Percentiles rank a stretch among this genome's conserved stretches.
These are phyloP conservation scores for Neodiprion virginianus DNA, from an alignment of 1,140 invertebrate species.

Conservation along the genomic window DNA sequence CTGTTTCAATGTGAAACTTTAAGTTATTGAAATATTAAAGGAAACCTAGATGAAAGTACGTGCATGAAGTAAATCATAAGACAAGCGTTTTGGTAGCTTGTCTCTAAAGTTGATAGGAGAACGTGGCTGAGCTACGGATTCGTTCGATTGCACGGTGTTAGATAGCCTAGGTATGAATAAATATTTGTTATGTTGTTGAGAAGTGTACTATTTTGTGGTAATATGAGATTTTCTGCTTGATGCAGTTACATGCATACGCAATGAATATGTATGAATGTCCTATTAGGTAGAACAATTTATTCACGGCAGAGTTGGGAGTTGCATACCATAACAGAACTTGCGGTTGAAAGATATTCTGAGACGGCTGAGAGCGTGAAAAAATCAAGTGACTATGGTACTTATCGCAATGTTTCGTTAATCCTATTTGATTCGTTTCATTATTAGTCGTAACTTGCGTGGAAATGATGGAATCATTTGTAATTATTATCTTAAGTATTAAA, in stretches of 20 bases:
- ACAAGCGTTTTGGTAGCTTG: not conserved
- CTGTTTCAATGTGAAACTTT: not conserved
- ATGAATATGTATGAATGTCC: not conserved
- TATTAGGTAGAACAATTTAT: not conserved
- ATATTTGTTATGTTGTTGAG: constrained; percentile 1
- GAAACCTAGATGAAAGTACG: not conserved
- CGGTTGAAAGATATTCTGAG: no score
- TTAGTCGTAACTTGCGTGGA: no score
- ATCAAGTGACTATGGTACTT: no score
- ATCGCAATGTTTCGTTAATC: no score
- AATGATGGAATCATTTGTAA: no score
- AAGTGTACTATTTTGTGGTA: not conserved
- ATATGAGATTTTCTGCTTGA: not conserved
- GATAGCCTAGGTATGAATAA: not conserved
- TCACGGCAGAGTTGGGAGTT: not conserved
- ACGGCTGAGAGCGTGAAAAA: no score
- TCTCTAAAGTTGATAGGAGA: not conserved
- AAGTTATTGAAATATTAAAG: not conserved
- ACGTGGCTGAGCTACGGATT: not conserved
- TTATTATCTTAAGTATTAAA: no score
- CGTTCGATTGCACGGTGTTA: not conserved
- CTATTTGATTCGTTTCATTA: no score
- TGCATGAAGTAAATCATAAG: not conserved
- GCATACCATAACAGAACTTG: no score
- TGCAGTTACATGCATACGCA: not conserved